Base-by-base conservation (phyloP, 2,113 vertebrate genomes). In the Cranoglanis bouderius region DNA sequence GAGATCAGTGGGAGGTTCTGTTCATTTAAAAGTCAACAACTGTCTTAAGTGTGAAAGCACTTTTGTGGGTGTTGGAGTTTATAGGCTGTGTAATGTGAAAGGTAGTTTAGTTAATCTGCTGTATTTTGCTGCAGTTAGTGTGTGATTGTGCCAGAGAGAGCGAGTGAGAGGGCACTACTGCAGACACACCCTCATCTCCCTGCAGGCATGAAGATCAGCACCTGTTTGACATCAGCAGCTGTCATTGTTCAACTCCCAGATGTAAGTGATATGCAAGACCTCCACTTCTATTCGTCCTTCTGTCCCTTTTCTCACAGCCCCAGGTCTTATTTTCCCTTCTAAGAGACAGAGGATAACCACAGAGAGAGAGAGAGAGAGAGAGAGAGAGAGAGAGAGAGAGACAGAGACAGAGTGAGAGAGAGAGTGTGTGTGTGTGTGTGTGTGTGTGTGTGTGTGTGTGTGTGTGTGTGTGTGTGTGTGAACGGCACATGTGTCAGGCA, bases 191-290 rank as follows among this genome's bases (percentile, higher is more conserved):
- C 86, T 78, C 8, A 49, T 83, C 49, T 77, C 82, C 91, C 88
- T 86, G 46, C 53, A 89, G 89, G 85, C 90, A 35, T 88, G 74
- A 90, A 89, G 83, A 85, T 84, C 91, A 91, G 91, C 92, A 93
- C 91, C 92, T 93, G 92, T 92, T 86, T 89, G 92, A 92, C 86
- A 88, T 89, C 88, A 89, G 89, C 90, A 91, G 88, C 91, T 93
- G 91, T 84, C 91, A 90, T 89, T 90, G 87, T 92, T 89, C 88
- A 21, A 67, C 43, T 86, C 83, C 80, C 88, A 91, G 90, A 91
- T 91, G 89, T 91, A 91, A 92, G 84, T 86, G 85, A 91, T 91
- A 91, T 40, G 78, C 80, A 86, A 89, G 87, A 90, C 83, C 87
- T 86, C 74, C 78, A 82, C 35, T 63, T 85, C 70, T 78, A 65